Conservation (phyloP, 2,113 vertebrate genomes). For the Arvicanthis niloticus region DNA sequence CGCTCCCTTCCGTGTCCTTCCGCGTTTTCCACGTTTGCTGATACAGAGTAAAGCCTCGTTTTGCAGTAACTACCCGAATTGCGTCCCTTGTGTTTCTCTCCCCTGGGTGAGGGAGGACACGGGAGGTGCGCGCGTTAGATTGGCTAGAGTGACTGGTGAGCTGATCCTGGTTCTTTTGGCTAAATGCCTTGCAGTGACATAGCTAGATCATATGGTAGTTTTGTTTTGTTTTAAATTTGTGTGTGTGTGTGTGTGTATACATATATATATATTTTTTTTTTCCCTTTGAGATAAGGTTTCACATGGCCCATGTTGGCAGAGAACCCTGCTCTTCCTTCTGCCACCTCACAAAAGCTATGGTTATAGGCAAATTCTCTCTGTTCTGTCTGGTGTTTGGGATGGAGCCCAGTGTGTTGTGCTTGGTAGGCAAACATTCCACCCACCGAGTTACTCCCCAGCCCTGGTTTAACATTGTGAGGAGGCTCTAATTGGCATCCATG, state of each 20-base stretch:
- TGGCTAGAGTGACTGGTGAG: background rate
- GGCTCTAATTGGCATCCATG: background rate
- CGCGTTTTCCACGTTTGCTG: too few relatives aligned
- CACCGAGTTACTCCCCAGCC: background rate
- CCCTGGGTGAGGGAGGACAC: too few relatives aligned
- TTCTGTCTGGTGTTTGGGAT: background rate
- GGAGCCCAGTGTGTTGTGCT: background rate
- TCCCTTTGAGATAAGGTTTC: background rate
- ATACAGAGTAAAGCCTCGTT: too few relatives aligned
- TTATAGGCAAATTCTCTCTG: background rate
- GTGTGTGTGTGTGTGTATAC: too few relatives aligned
- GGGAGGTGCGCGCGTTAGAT: too few relatives aligned
- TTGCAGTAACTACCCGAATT: too few relatives aligned
- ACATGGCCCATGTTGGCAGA: background rate
- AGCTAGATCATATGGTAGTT: background rate
- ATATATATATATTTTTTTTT: too few relatives aligned
- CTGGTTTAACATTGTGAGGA: too few relatives aligned
- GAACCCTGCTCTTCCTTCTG: background rate
- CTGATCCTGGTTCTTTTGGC: background rate
- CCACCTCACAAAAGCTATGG: background rate
- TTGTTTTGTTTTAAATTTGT: background rate
- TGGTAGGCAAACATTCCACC: background rate
- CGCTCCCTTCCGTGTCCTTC: too few relatives aligned
- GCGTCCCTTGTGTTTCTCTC: too few relatives aligned
- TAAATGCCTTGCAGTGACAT: too few relatives aligned